A percentile compares a stretch with the other conserved stretches of the same genome.
These are phyloP conservation scores for Bugula neritina DNA, from an alignment of 2,888 invertebrate species.

Conservation along the genomic window DNA sequence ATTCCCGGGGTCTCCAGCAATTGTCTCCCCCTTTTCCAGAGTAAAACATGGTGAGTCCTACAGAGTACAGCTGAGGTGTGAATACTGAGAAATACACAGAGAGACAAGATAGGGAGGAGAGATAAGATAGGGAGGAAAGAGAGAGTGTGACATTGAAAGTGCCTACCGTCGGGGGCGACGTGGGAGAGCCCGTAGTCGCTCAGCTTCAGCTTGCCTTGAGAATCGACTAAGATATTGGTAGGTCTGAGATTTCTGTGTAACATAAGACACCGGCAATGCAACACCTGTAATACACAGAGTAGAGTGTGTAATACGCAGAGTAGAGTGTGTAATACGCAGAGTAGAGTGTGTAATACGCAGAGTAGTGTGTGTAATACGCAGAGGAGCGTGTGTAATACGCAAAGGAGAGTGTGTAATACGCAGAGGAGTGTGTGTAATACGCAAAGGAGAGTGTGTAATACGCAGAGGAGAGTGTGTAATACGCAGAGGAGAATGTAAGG, in stretches of 20 bases:
- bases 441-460: no score
- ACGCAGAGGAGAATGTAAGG: no score
- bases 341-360: no score
- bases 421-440: no score
- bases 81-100: no score
- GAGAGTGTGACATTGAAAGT: background rate
- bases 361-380: no score
- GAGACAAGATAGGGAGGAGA: background rate
- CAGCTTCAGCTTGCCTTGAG: slow-evolving; percentile 38
- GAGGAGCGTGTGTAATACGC: no score
- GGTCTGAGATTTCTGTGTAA: slow-evolving; percentile 45
- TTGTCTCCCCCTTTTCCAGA: slow-evolving; percentile 7
- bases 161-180: background rate
- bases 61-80: background rate
- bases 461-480: no score
- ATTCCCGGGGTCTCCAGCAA: slow-evolving; percentile 25
- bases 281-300: slow-evolving; percentile 23
- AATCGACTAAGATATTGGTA: slow-evolving; percentile 40
- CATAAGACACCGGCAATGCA: slow-evolving; percentile 36
- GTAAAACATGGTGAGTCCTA: slow-evolving; percentile 10
- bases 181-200: slow-evolving; percentile 33
- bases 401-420: no score
- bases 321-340: no score
- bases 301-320: background rate
- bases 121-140: background rate